phyloP scores from a whole-genome alignment of 1,140 invertebrate species.

The Protaetia brevitarsis region DNA sequence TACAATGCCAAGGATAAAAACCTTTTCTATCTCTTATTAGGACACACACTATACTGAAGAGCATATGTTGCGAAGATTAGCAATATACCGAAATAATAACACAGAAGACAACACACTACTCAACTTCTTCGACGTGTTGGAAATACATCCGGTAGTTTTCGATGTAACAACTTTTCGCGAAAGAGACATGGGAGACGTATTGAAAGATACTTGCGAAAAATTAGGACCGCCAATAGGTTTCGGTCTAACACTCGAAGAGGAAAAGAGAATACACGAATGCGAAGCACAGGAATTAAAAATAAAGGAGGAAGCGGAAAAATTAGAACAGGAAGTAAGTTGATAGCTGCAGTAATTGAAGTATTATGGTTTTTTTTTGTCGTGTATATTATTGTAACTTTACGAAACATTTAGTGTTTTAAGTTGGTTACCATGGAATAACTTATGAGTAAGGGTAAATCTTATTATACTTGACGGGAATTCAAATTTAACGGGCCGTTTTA shows the following conservation, averaged over 20 bases:
- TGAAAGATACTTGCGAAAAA: constrained; percentile 42
- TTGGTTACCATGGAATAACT: too few species aligned
- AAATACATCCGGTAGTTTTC: constrained; percentile 41
- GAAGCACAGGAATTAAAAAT: neutral
- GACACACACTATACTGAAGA: constrained; percentile 55
- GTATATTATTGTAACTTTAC: too few species aligned
- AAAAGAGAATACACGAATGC: constrained; percentile 39
- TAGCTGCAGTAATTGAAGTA: too few species aligned
- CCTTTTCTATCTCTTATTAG: constrained; percentile 50
- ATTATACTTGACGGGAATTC: too few species aligned
- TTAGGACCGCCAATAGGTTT: constrained; percentile 48
- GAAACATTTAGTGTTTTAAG: too few species aligned
- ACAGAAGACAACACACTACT: constrained; percentile 60
- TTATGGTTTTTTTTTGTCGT: too few species aligned
- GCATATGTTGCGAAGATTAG: constrained; percentile 52
- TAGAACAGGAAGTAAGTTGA: constrained; percentile 2
- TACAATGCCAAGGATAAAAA: constrained; percentile 61
- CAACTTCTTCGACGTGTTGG: constrained; percentile 3
- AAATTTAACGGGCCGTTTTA: too few species aligned
- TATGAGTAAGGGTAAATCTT: too few species aligned
- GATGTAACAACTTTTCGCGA: constrained; percentile 51
- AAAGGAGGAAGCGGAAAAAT: neutral
- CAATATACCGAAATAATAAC: constrained; percentile 54
- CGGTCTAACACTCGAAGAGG: constrained; percentile 52
- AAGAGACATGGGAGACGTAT: constrained; percentile 44